phyloP scores from a whole-genome alignment of 2,888 invertebrate species.

The Pseudococcus jackbeardsleyi region DNA sequence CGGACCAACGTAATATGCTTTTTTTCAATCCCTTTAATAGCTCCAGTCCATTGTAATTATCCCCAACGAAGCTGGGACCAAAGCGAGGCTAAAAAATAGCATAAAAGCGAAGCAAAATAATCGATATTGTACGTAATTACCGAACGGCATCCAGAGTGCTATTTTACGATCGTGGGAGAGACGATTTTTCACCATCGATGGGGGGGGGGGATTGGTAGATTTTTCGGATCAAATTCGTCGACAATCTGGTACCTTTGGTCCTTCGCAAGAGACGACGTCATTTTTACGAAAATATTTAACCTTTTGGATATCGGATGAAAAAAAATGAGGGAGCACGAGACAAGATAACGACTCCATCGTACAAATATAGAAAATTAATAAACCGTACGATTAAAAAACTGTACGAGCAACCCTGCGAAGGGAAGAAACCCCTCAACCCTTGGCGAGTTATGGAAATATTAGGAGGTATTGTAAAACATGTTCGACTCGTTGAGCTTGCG shows the following conservation, averaged over 20 bases:
- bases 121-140: constrained; percentile 60
- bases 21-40: constrained; percentile 64
- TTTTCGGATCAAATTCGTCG: not conserved
- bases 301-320: too few species aligned
- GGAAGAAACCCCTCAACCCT: constrained; percentile 18
- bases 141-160: not conserved
- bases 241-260: too few species aligned
- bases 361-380: constrained; percentile 3
- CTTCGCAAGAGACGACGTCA: not conserved
- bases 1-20: constrained; percentile 1
- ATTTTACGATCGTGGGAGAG: not conserved
- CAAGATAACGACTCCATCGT: not conserved
- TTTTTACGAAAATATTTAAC: not conserved
- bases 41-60: constrained; percentile 63
- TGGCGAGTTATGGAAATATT: not conserved
- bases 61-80: constrained; percentile 1
- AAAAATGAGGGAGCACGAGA: not conserved
- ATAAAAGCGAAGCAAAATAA: constrained; percentile 44
- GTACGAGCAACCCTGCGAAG: not conserved
- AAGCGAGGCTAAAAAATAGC: constrained; percentile 2
- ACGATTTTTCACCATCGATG: too few species aligned
- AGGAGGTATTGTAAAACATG: not conserved
- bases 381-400: not conserved
- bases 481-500: not conserved
- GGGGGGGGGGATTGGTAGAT: not conserved